Conservation (phyloP, 2,113 vertebrate species). For the Sminthopsis crassicaudata region DNA sequence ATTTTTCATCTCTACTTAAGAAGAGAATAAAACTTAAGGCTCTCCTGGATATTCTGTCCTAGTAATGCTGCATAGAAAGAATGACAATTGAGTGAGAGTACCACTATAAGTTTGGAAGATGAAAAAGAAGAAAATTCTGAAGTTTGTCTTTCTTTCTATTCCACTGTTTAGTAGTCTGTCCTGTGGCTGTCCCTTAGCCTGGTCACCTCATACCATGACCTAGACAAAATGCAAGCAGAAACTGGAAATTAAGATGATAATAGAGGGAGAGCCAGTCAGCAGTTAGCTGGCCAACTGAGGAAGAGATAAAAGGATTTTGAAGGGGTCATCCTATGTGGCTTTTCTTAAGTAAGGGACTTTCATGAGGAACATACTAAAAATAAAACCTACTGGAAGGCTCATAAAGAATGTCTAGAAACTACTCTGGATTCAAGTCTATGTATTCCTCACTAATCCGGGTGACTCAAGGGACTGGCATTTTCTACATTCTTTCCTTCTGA, state of each 20-base stretch:
- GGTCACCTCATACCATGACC: not conserved
- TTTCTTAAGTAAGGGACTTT: not conserved
- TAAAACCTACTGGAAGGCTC: not conserved
- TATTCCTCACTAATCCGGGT: constrained; percentile 19
- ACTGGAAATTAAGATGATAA: not conserved
- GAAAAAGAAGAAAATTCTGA: not conserved
- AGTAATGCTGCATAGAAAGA: not conserved
- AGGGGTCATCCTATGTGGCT: not conserved
- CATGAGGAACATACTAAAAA: not conserved
- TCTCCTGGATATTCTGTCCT: not conserved
- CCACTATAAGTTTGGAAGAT: not conserved
- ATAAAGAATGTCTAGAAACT: not conserved
- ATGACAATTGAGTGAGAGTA: not conserved
- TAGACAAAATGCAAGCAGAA: not conserved
- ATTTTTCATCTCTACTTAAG: not conserved
- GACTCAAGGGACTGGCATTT: not conserved
- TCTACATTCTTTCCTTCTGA: constrained; percentile 8
- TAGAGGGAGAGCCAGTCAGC: not conserved
- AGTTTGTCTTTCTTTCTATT: not conserved
- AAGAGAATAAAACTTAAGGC: not conserved
- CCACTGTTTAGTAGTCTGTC: not conserved
- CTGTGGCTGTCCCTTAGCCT: not conserved
- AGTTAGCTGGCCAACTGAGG: not conserved
- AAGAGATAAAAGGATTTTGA: not conserved
- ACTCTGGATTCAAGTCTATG: not conserved